Base-by-base conservation (phyloP, 1,140 invertebrate species). In the Megalonaias nervosa region DNA sequence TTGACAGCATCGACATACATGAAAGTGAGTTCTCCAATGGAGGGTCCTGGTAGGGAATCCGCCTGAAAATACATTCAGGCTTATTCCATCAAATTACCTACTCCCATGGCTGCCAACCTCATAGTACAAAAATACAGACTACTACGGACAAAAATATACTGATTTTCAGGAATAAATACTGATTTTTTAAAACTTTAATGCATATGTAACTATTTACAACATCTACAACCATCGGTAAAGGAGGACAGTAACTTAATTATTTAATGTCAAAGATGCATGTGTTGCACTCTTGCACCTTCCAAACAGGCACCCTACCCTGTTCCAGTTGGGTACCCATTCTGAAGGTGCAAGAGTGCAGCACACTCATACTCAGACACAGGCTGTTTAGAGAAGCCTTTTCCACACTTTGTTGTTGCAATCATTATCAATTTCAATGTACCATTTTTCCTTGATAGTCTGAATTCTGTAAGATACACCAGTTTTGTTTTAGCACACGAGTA, bases 1-100 rank as follows among this genome's bases (percentile, higher is more conserved):
- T 89, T 89, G 15, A 89, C 81, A 62, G 81, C 69, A 57, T 89
- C 86, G 17, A 88, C 80, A 78, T 83, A 90, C 38, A 82, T 70
- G 31, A 76, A 75, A 23, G 85, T 81, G 3, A 90, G 69, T 56
- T 89, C 83, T 65, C 77, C 86, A 38, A 90, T 75, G 23, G 83
- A 80, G n/a, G 70, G 55, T 26, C 82, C 81, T 21, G 84, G 76
- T 17, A 89, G 68, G 1, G 60, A 66, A 59, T 87, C 85, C 23
- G 79, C 71, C 89, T 90, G 72, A 1, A 83, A 81, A 75, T 15
- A 81, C 59, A 69, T 57, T 67, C 75, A 58, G 19, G 6, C 6
- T 9, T 62, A n/a, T 19, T 62, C 23, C 6, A n/a, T 62, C 23
- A 14, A 23, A 62, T 4, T 19, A 61, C 60, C 17, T 61, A 21